Conservation (phyloP, 1,140 invertebrate species). For the Ceratitis capitata region DNA sequence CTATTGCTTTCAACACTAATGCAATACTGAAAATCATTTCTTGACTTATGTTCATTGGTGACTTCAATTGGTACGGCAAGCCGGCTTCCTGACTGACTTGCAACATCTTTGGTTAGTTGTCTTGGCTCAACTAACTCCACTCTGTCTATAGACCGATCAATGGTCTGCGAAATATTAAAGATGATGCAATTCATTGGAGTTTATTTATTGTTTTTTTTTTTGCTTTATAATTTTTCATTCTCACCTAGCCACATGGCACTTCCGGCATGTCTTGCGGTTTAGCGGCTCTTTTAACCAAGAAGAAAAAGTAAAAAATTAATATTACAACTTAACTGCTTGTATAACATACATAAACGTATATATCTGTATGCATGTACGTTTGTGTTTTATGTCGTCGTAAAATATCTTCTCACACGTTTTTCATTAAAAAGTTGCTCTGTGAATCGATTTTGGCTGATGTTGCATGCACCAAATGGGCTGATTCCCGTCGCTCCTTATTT, state of each 20-base stretch:
- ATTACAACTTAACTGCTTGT: neutral
- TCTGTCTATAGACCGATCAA: too few relatives aligned
- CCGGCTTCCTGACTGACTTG: neutral
- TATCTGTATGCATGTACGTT: neutral
- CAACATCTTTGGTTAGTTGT: neutral
- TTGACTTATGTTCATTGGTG: neutral
- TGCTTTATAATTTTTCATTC: neutral
- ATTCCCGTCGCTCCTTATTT: neutral
- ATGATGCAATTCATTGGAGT: conserved; percentile 8
- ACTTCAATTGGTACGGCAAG: neutral
- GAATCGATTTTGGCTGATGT: neutral
- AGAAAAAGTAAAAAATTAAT: neutral
- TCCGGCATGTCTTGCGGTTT: conserved; percentile 20
- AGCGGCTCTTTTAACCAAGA: neutral
- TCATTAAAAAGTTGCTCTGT: neutral
- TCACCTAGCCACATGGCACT: neutral
- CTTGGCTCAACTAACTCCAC: neutral
- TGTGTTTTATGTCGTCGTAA: too few relatives aligned
- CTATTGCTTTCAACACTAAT: neutral
- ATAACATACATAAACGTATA: neutral
- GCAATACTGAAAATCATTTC: neutral
- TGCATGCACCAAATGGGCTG: neutral
- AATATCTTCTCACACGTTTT: neutral
- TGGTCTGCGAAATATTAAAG: neutral
- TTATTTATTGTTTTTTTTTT: conserved; percentile 4